Evolutionary conservation across 92 coral and sea anemone genomes (phyloP).

Genomic region (Porites cylindrica): DNA sequence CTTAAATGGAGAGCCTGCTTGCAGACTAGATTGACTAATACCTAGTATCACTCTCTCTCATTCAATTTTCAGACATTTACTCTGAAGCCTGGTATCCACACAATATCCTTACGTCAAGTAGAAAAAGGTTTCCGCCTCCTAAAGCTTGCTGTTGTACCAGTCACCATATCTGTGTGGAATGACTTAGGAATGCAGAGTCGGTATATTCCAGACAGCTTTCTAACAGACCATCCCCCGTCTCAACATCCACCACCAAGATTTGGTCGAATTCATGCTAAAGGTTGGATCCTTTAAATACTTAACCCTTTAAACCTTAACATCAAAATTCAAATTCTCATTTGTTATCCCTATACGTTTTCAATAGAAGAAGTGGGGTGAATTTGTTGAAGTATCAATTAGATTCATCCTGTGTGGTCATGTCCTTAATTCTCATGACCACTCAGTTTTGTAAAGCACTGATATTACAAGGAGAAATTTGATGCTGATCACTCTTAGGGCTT

Average conservation of each 20-base stretch:
- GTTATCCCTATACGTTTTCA: no score
- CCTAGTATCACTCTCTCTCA: no score
- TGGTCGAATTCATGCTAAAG: conserved; percentile 86
- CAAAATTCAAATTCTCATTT: no score
- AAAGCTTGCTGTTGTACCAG: conserved; percentile 75
- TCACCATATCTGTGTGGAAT: conserved; percentile 70
- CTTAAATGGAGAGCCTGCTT: no score
- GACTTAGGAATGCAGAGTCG: conserved; percentile 96
- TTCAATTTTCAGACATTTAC: conserved; percentile 34
- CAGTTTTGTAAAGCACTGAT: no score
- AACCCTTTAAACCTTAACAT: no score
- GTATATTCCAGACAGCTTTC: conserved; percentile 82
- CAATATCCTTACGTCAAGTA: conserved; percentile 70
- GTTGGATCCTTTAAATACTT: conserved; percentile 68
- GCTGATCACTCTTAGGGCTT: no score
- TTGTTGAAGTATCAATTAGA: no score
- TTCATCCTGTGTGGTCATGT: no score
- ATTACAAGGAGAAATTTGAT: no score
- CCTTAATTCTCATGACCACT: no score
- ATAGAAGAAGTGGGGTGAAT: no score
- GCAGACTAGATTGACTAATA: background rate
- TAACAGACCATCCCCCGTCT: background rate
- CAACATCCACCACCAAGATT: conserved; percentile 75
- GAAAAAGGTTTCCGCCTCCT: conserved; percentile 75
- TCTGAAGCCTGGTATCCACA: conserved; percentile 84